Percentiles rank a stretch among this genome's conserved stretches.
phyloP scores from a whole-genome alignment of 1,140 invertebrate genomes.

The Bombus haemorrhoidalis region DNA sequence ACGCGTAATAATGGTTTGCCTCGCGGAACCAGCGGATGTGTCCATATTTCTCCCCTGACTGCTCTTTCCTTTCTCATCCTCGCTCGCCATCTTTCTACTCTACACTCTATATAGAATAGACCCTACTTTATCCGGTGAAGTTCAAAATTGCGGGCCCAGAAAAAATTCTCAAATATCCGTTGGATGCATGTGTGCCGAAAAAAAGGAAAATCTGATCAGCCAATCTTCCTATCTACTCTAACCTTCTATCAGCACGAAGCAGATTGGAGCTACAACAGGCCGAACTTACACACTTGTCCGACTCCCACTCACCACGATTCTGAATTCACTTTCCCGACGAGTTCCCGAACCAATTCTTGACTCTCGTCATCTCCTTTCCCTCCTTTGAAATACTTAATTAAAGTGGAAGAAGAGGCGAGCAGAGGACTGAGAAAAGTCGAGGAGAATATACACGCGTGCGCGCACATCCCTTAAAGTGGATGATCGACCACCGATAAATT shows the following conservation, averaged over 20 bases:
- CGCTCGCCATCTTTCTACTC: no score
- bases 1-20: constrained; percentile 3
- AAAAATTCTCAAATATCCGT: neutral
- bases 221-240: constrained; percentile 42
- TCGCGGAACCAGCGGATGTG: neutral
- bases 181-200: neutral
- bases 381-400: constrained; percentile 58
- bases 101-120: no score
- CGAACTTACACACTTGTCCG: constrained; percentile 24
- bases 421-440: neutral
- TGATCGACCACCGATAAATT: constrained; percentile 27
- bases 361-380: neutral
- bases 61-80: no score
- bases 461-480: neutral
- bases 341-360: constrained; percentile 51
- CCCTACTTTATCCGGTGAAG: neutral
- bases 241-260: constrained; percentile 11
- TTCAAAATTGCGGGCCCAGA: constrained; percentile 19
- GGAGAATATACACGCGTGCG: neutral
- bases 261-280: neutral
- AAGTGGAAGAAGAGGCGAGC: constrained; percentile 16
- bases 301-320: constrained; percentile 21
- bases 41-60: neutral
- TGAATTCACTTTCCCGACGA: constrained; percentile 41
- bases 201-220: constrained; percentile 32